A percentile compares a stretch with the other conserved stretches of the same genome.
These are phyloP conservation scores for Yponomeuta malinellus DNA, from an alignment of 2,888 invertebrate species.

Conservation along the genomic window DNA sequence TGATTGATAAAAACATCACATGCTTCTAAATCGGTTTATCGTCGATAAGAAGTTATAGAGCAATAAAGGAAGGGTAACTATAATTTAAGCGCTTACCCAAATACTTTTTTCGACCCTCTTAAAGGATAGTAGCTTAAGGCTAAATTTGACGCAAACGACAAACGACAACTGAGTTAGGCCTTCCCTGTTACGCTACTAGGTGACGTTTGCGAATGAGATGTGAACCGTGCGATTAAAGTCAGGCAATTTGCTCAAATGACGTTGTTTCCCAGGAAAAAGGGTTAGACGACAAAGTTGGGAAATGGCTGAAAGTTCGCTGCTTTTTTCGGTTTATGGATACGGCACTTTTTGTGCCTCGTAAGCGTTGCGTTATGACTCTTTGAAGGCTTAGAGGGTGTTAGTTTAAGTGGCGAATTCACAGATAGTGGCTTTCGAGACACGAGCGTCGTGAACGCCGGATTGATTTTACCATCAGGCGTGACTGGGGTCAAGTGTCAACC, in stretches of 20 bases:
- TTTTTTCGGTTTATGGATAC: neutral
- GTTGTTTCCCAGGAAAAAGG: slow-evolving; percentile 31
- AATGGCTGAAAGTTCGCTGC: slow-evolving; percentile 12
- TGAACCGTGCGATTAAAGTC: slow-evolving; percentile 54
- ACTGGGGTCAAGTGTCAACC: no score
- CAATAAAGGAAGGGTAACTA: no score
- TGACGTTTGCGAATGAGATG: slow-evolving; percentile 50
- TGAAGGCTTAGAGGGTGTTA: neutral
- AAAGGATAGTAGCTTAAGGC: no score
- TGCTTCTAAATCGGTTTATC: no score
- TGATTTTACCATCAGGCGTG: no score
- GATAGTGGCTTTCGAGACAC: no score
- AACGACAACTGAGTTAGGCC: neutral
- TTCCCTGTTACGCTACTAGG: neutral
- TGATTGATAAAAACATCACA: no score
- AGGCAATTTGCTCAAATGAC: slow-evolving; percentile 53
- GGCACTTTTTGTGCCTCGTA: neutral
- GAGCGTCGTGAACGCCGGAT: no score
- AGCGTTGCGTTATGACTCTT: neutral
- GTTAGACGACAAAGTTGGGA: slow-evolving; percentile 27
- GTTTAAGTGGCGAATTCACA: neutral
- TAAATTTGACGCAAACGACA: no score
- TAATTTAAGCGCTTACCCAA: no score
- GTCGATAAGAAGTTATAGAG: no score
- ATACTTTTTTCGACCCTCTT: no score